These are phyloP conservation scores for Phoenicopterus ruber DNA, from an alignment of 2,113 vertebrate species.

Conservation along the genomic window DNA sequence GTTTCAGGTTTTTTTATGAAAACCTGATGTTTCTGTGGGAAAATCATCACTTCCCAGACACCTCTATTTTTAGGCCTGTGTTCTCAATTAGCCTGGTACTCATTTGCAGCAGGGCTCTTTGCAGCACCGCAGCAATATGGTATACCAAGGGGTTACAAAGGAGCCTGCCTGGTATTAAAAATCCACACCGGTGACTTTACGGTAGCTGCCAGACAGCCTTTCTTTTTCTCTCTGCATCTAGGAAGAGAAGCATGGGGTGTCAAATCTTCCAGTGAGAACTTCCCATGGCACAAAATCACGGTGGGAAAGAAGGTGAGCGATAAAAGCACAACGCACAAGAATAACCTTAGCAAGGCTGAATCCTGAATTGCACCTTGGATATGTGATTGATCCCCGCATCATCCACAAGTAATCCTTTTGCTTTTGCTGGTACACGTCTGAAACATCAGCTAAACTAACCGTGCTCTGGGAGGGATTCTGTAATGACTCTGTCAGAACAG, in stretches of 20 bases:
- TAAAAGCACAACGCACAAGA: neutral
- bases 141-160: neutral
- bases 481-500: neutral
- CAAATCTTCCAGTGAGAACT: neutral
- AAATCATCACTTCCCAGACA: slow-evolving; percentile 11
- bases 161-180: neutral
- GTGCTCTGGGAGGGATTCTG: neutral
- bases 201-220: neutral
- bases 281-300: neutral
- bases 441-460: neutral
- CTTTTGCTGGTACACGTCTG: slow-evolving; percentile 22
- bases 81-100: neutral
- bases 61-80: slow-evolving; percentile 2
- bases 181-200: neutral
- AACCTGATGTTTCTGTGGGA: slow-evolving; percentile 21
- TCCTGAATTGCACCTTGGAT: neutral
- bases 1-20: neutral
- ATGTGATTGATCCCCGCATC: neutral
- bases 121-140: neutral
- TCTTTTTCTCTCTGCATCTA: neutral
- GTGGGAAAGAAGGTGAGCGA: neutral
- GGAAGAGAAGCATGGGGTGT: neutral
- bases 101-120: neutral
- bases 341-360: neutral
- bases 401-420: neutral